These are phyloP conservation scores for Falco novaeseelandiae DNA, from an alignment of 2,797 vertebrate species.

Conservation along the genomic window DNA sequence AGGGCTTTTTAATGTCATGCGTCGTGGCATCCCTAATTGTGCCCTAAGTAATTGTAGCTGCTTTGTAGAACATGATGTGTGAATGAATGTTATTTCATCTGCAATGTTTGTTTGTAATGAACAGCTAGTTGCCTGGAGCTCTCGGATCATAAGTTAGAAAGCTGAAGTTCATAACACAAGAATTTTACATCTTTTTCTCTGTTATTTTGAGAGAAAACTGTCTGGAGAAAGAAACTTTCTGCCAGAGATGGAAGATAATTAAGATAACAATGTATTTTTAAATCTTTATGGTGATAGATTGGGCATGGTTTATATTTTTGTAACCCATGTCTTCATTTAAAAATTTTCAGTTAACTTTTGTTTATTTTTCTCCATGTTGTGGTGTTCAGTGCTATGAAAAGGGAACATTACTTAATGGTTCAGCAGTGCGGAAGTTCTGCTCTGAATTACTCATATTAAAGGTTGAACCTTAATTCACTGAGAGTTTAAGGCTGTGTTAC, in stretches of 20 bases:
- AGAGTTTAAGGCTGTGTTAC: background rate
- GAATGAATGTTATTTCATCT: conserved; percentile 65
- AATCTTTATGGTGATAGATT: background rate
- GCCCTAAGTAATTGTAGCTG: conserved; percentile 39
- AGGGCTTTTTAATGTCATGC: conserved; percentile 51
- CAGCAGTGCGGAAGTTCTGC: background rate
- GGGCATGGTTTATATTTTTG: background rate
- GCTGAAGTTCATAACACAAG: background rate
- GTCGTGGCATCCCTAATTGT: conserved; percentile 26
- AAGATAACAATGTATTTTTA: background rate
- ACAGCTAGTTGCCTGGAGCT: conserved; percentile 59
- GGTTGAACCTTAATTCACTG: background rate
- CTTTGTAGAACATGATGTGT: background rate
- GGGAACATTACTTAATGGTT: background rate
- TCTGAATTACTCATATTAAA: background rate
- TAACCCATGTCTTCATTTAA: background rate
- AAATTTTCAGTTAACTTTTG: background rate
- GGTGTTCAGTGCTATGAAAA: background rate
- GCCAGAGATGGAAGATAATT: background rate
- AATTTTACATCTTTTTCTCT: background rate
- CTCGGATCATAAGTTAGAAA: background rate
- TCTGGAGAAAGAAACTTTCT: background rate
- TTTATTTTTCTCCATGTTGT: background rate
- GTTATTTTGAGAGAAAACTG: background rate
- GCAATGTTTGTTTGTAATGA: conserved; percentile 75